Percentiles rank a stretch among this genome's conserved stretches.
Evolutionary conservation across 2,113 vertebrate genomes (phyloP).

Genomic region (Saguinus midas): DNA sequence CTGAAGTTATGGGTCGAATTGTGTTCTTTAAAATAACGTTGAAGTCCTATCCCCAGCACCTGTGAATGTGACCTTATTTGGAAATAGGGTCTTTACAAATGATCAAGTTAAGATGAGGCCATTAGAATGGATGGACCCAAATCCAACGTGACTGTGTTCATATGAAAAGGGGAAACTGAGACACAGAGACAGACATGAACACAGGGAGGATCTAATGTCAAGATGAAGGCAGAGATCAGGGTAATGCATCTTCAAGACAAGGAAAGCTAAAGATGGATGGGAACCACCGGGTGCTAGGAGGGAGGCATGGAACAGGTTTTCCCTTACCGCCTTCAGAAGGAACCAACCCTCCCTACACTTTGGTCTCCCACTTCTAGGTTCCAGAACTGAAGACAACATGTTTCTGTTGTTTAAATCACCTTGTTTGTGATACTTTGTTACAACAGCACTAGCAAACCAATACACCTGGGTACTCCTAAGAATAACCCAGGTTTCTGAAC

Average conservation of each 20-base stretch:
- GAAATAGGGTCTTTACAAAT: background rate
- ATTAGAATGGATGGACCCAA: too few relatives aligned
- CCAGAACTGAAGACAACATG: background rate
- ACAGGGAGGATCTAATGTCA: fast-evolving
- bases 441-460: background rate
- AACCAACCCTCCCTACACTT: background rate
- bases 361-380: background rate
- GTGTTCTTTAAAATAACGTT: background rate
- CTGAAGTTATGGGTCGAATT: background rate
- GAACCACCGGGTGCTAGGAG: fast-evolving
- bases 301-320: background rate
- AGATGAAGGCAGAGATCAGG: background rate
- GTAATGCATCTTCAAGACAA: background rate
- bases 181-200: background rate
- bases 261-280: background rate
- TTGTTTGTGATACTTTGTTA: background rate
- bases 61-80: background rate
- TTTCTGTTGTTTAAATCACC: background rate
- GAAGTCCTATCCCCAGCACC: background rate
- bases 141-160: background rate
- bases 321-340: background rate
- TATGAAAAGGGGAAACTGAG: background rate
- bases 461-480: background rate
- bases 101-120: background rate
- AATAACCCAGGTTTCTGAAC: background rate